Percentiles rank a stretch among this genome's conserved stretches.
Conservation (phyloP, 2,888 invertebrate genomes). For the Globia sparganii region DNA sequence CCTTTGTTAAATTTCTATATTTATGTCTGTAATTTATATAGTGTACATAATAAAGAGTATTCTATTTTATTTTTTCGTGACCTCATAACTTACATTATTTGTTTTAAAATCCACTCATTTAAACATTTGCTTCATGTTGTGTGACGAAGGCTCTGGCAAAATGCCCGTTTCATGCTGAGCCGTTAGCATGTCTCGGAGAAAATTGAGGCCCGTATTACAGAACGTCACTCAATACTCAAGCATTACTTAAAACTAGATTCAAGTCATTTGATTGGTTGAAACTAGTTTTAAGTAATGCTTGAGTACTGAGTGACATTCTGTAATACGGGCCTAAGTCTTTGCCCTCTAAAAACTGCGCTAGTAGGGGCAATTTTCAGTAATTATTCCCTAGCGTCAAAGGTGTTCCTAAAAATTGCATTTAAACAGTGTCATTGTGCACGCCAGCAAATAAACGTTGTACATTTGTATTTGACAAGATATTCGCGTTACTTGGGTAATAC, state of each 20-base stretch:
- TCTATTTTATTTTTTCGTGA: background rate
- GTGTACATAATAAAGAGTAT: too few relatives aligned
- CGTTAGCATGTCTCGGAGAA: background rate
- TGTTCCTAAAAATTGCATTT: background rate
- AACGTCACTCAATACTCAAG: too few relatives aligned
- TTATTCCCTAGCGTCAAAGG: background rate
- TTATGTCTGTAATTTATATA: too few relatives aligned
- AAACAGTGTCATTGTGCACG: background rate
- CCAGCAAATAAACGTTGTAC: background rate
- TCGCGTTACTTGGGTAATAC: background rate
- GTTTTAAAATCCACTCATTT: background rate
- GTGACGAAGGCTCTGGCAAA: background rate
- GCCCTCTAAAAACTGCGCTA: background rate
- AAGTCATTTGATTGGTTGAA: too few relatives aligned
- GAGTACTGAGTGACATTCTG: too few relatives aligned
- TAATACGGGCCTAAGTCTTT: too few relatives aligned
- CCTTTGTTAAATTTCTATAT: too few relatives aligned
- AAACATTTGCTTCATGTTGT: constrained; percentile 1
- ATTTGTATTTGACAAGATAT: background rate
- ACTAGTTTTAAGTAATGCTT: too few relatives aligned
- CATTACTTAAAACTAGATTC: too few relatives aligned
- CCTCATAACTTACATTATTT: background rate
- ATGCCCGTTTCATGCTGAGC: too few relatives aligned
- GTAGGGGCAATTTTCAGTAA: background rate
- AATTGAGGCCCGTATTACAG: too few relatives aligned